Evolutionary conservation across 2,797 vertebrate species (phyloP), one percentile per base, ranked within the genome.

Genomic region (Pachyuromys duprasi): DNA sequence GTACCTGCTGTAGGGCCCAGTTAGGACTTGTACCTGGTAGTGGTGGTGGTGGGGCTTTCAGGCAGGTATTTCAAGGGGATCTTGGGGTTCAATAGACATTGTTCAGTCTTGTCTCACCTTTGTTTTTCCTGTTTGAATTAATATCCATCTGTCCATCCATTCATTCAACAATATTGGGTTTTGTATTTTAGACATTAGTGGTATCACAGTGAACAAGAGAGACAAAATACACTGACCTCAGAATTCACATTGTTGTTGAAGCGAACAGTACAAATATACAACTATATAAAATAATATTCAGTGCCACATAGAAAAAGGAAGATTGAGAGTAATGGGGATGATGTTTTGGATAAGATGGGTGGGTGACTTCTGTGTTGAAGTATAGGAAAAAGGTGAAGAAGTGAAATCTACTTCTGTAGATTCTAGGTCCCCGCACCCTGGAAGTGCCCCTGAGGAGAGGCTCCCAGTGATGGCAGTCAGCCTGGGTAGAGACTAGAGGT

Each of bases 101-200:
- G 72, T 94, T 92, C 74, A 93, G 60, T 79, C 89, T 80, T 89
- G 36, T 24, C 83, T 92, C 36, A 60, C 28, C 1, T 87, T 69
- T 14, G 90, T 74, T 28, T 42, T n/a, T 65, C 20, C 86, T 57
- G 62, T 89, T 94, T 93, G 55, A 74, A 33, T 60, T 42, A 60
- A 78, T 45, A 70, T 9, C 84, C 63, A 26, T 49, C 42, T 45
- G 65, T 9, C 84, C 63, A 26, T 49, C 42, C 45, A 33, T 65
- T 91, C 84, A 90, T 62, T 89, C 75, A 53, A 53, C 42, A 65
- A 88, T 33, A 53, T 53, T 84, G 63, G 89, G 22, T 91, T 22
- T 65, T 90, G 33, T 74, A 75, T 94, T 94, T 95, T 86, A 92
- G 74, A 55, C 22, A n/a, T 86, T 75, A 93, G 42, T 65, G n/a